Evolutionary conservation across 1,140 invertebrate genomes (phyloP), one percentile per base, ranked within the genome.

Genomic region (Wiebesia pumilae): DNA sequence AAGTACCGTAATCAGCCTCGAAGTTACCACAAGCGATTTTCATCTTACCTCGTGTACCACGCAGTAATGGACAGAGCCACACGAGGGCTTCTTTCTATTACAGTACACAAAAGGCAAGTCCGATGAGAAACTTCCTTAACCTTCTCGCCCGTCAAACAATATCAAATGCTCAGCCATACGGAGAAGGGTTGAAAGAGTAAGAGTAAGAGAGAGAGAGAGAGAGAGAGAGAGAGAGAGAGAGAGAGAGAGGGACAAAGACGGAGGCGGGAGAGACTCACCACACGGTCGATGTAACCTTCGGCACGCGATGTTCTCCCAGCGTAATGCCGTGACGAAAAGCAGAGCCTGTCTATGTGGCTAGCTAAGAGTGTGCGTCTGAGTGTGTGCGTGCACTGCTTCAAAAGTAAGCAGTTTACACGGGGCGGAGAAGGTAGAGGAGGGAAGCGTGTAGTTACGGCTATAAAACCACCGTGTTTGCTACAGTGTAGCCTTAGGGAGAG

Each of bases 271-370:
- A 84, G 87, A 75, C 83, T 69, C 21, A 43, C 71, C 65, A 79
- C 78, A 85, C 88, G 89, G 89, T 91, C 90, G 91, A 91, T 90
- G 91, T 92, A 92, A 92, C 90, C 89, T 91, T 92, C 88, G 90
- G 89, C 91, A 93, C 91, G 92, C 92, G 90, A 93, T 92, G 83
- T 85, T 77, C 47, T 62, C 69, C 82, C 77, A 30, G 65, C 33
- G 86, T 79, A 88, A 78, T 90, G 83, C 89, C 89, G 90, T 91
- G 90, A 86, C 88, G 81, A 84, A 84, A 85, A 88, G 79, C 40
- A 88, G 87, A 83, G 43, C 0, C 81, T n/a, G 40, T 3, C 6
- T n/a, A 21, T 19, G 12, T 30, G n/a, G 10, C 43, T 30, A 14
- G 12, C 19, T 62, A 16, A 33, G 51, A 33, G 40, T 47, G 40